These are phyloP conservation scores for Phyllostomus discolor DNA, from an alignment of 2,113 vertebrate species.

Conservation along the genomic window DNA sequence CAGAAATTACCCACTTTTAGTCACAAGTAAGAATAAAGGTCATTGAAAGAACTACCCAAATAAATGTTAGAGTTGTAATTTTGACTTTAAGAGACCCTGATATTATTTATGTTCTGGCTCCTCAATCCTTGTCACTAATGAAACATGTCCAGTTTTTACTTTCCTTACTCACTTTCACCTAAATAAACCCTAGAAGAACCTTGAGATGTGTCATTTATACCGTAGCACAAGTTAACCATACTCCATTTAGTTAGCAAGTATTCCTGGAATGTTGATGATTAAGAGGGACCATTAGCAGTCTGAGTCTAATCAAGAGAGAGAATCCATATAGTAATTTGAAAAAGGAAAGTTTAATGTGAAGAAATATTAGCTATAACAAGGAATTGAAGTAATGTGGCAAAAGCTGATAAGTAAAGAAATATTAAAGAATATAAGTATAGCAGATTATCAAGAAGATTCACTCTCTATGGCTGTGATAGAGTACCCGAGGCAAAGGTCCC, in stretches of 20 bases:
- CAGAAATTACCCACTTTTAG: background rate
- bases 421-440: background rate
- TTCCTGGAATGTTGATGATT: background rate
- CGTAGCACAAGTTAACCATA: background rate
- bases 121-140: background rate
- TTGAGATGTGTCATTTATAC: background rate
- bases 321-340: background rate
- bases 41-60: background rate
- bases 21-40: background rate
- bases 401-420: background rate
- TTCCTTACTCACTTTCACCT: background rate
- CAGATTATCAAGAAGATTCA: background rate
- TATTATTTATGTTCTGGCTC: background rate
- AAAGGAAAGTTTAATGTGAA: background rate
- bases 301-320: background rate
- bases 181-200: background rate
- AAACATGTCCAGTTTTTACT: background rate
- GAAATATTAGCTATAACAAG: background rate
- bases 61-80: background rate
- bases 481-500: rapidly evolving
- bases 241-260: background rate
- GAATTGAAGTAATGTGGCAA: background rate
- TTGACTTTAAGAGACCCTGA: background rate
- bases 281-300: background rate
- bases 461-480: background rate